Conservation (phyloP, 1,140 invertebrate genomes). For the Chelonus insularis region DNA sequence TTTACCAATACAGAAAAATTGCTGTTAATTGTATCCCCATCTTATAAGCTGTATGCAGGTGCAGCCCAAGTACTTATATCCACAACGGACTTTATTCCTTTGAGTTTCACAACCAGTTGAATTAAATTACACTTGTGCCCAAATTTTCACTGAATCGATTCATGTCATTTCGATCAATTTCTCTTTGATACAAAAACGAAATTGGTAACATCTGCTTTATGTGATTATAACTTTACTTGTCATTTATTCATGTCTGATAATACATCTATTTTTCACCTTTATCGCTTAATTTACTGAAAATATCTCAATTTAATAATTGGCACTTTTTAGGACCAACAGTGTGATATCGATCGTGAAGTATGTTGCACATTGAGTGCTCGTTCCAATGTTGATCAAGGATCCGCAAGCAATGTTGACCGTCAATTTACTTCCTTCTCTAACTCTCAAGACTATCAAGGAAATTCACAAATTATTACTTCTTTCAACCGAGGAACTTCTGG, state of each 20-base stretch:
- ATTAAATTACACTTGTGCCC: constrained; percentile 22
- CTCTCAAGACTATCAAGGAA: too few relatives aligned
- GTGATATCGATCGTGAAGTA: constrained; percentile 41
- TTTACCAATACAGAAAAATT: too few relatives aligned
- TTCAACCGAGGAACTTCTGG: constrained; percentile 14
- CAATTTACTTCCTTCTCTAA: too few relatives aligned
- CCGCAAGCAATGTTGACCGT: constrained; percentile 16
- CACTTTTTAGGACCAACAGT: constrained; percentile 46
- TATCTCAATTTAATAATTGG: too few relatives aligned
- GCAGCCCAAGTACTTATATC: neutral
- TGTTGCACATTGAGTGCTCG: constrained; percentile 49
- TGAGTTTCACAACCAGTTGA: constrained; percentile 24
- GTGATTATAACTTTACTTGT: neutral
- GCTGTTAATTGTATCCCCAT: too few relatives aligned
- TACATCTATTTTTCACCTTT: too few relatives aligned
- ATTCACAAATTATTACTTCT: too few relatives aligned
- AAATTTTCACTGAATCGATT: constrained; percentile 22
- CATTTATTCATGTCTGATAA: neutral
- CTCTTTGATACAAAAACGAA: constrained; percentile 1
- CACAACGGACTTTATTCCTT: constrained; percentile 15
- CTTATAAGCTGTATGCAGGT: constrained; percentile 5
- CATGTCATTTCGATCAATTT: constrained; percentile 18
- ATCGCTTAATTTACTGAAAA: too few relatives aligned
- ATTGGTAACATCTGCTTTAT: neutral
- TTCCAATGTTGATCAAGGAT: constrained; percentile 25